Evolutionary conservation across 2,113 vertebrate species (phyloP).

Genomic region (Pungitius pungitius): DNA sequence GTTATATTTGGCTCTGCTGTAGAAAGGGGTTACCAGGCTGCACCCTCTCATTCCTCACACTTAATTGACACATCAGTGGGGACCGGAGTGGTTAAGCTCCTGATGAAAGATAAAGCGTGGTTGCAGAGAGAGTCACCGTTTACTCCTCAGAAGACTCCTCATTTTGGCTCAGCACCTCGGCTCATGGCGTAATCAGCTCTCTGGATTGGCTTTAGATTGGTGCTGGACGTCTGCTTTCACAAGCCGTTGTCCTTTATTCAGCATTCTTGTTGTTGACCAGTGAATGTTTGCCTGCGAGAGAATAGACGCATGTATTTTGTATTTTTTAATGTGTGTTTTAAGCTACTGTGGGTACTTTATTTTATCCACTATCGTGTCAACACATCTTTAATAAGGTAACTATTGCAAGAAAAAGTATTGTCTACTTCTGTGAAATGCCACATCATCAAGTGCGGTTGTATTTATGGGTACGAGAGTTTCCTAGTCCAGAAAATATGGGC

Average conservation of each 20-base stretch:
- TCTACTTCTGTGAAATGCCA: neutral
- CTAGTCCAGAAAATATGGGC: conserved; percentile 25
- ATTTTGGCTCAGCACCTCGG: conserved; percentile 27
- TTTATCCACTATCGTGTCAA: too few relatives aligned
- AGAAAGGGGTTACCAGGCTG: conserved; percentile 35
- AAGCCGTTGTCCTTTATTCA: conserved; percentile 12
- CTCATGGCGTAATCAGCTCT: conserved; percentile 30
- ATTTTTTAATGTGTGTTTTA: neutral
- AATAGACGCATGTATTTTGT: neutral
- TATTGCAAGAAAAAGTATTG: neutral
- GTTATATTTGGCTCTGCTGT: conserved; percentile 43
- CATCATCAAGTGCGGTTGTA: conserved; percentile 5
- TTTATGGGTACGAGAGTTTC: conserved; percentile 22
- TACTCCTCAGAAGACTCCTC: conserved; percentile 27
- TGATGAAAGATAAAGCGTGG: conserved; percentile 46
- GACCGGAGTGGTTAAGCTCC: conserved; percentile 45
- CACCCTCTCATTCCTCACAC: conserved; percentile 43
- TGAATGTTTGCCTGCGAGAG: conserved; percentile 1
- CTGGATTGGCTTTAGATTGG: conserved; percentile 43
- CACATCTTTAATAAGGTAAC: too few relatives aligned
- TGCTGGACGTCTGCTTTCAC: conserved; percentile 23
- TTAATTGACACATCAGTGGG: conserved; percentile 60
- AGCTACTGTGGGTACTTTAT: neutral
- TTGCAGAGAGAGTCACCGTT: conserved; percentile 43
- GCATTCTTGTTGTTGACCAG: conserved; percentile 1